Percentiles rank a stretch among this genome's conserved stretches.
These are phyloP conservation scores for Pandemis cinnamomeana DNA, from an alignment of 2,888 invertebrate genomes.

Conservation along the genomic window DNA sequence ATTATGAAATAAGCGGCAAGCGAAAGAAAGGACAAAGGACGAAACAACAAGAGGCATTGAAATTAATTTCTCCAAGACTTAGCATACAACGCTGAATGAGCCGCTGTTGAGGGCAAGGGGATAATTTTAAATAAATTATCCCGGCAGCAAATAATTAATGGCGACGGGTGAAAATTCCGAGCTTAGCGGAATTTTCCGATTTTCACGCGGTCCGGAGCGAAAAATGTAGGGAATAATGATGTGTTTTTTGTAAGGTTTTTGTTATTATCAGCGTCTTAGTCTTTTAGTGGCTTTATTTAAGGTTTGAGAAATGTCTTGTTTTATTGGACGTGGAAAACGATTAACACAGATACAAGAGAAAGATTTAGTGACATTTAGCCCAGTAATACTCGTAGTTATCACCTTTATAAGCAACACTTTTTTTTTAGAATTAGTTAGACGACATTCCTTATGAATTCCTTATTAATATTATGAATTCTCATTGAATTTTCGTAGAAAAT, in stretches of 20 bases:
- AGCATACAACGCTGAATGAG: slow-evolving; percentile 42
- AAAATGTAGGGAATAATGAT: slow-evolving; percentile 8
- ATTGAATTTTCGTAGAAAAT: neutral
- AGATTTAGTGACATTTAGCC: too few species aligned
- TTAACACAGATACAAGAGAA: neutral
- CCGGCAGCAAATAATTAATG: slow-evolving; percentile 47
- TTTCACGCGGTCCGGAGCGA: slow-evolving; percentile 31
- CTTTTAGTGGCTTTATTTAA: neutral
- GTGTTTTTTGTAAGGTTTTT: slow-evolving; percentile 7
- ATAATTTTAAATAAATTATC: slow-evolving; percentile 50
- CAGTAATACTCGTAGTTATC: too few species aligned
- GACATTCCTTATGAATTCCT: neutral
- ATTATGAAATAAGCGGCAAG: slow-evolving; percentile 32
- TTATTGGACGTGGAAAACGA: neutral
- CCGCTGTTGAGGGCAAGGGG: slow-evolving; percentile 41
- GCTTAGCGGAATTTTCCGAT: slow-evolving; percentile 41
- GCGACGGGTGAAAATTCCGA: slow-evolving; percentile 39
- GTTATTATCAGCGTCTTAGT: neutral
- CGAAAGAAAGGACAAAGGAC: slow-evolving; percentile 35
- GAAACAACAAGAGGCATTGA: slow-evolving; percentile 40
- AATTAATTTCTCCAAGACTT: slow-evolving; percentile 47
- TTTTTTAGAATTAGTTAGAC: neutral
- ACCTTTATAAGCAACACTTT: too few species aligned
- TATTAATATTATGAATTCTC: neutral
- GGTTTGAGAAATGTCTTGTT: neutral